Conservation (phyloP, 2,797 vertebrate genomes). For the Eupleurogrammus muticus region DNA sequence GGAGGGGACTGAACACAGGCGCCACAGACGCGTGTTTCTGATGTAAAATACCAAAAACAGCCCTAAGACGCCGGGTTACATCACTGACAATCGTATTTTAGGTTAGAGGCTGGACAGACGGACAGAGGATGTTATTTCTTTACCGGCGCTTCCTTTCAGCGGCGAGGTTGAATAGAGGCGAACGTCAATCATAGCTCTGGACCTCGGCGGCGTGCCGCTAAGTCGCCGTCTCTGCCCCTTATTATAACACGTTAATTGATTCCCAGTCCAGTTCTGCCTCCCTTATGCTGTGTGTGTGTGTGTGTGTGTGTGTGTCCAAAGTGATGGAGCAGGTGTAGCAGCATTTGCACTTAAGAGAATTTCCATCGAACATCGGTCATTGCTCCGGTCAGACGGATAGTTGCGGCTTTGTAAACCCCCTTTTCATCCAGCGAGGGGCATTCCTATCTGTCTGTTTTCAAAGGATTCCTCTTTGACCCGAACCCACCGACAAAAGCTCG, state of each 20-base stretch:
- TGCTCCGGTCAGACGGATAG: slow-evolving; percentile 81
- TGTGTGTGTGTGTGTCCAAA: slow-evolving; percentile 76
- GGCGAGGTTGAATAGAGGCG: slow-evolving; percentile 79
- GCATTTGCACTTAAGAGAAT: slow-evolving; percentile 82
- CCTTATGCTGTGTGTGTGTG: slow-evolving; percentile 76
- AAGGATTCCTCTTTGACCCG: slow-evolving; percentile 87
- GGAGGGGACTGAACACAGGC: too few species aligned
- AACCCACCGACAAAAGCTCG: slow-evolving; percentile 74
- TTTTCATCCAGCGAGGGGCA: slow-evolving; percentile 80
- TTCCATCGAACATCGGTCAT: slow-evolving; percentile 81
- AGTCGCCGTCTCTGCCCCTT: slow-evolving; percentile 82
- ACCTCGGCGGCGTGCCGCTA: slow-evolving; percentile 77
- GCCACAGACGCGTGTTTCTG: too few species aligned
- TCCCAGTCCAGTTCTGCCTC: slow-evolving; percentile 75
- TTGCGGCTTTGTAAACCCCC: slow-evolving; percentile 82
- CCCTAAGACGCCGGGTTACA: too few species aligned
- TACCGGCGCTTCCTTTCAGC: slow-evolving; percentile 79
- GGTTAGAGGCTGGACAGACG: too few species aligned
- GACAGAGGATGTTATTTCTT: slow-evolving; percentile 80
- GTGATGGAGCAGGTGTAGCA: slow-evolving; percentile 83
- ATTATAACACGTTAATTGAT: slow-evolving; percentile 89
- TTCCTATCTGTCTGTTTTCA: slow-evolving; percentile 84
- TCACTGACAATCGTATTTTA: too few species aligned
- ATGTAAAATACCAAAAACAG: too few species aligned
- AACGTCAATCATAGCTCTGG: slow-evolving; percentile 78